Evolutionary conservation across 2,113 vertebrate genomes (phyloP).

Genomic region (Pan paniscus): DNA sequence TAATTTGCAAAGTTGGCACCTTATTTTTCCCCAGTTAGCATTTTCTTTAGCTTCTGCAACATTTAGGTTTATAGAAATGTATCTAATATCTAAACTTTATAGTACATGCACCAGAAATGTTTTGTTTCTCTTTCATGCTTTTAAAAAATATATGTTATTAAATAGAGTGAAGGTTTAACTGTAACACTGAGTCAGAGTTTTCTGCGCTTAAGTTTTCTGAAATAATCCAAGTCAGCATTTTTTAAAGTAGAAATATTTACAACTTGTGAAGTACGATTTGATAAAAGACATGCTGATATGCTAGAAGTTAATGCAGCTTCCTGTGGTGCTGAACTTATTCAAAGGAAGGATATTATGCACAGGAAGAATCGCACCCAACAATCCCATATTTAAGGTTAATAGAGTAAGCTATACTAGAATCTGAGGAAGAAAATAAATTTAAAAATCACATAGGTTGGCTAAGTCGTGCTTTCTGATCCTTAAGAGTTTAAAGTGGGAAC

Average conservation of each 20-base stretch:
- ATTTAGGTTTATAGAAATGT: background rate
- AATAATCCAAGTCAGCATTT: constrained; percentile 2
- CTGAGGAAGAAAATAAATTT: background rate
- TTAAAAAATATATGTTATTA: constrained; percentile 34
- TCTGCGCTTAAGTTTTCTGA: background rate
- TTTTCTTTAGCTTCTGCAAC: background rate
- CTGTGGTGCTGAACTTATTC: background rate
- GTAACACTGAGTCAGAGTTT: background rate
- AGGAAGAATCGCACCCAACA: background rate
- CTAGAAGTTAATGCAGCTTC: constrained; percentile 5
- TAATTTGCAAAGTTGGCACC: background rate
- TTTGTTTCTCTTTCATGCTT: background rate
- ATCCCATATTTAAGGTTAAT: background rate
- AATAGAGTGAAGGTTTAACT: background rate
- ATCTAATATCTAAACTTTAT: background rate
- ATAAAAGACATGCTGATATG: background rate
- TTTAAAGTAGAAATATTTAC: constrained; percentile 16
- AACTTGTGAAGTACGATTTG: background rate
- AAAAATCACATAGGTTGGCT: background rate
- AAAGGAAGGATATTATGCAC: background rate
- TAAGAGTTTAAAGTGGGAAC: background rate
- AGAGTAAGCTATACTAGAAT: background rate
- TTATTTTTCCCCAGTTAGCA: background rate
- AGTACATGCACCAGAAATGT: background rate
- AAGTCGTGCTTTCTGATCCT: background rate